phyloP scores from a whole-genome alignment of 2,888 invertebrate genomes.

The Cinara cedri region DNA sequence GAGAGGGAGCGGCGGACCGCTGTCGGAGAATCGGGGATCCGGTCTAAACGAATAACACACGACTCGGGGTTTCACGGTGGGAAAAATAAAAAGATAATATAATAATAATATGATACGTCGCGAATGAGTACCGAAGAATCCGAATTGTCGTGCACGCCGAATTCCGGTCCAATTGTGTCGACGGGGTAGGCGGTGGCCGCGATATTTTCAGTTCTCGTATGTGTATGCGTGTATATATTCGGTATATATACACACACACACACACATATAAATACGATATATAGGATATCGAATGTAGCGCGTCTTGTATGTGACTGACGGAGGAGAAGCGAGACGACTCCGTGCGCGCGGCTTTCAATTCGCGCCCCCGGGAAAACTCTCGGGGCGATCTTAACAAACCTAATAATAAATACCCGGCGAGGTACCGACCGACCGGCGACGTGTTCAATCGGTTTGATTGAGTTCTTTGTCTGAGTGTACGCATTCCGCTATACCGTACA shows the following conservation, averaged over 20 bases:
- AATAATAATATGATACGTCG: not conserved
- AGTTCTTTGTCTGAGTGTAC: conserved; percentile 32
- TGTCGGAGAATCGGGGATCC: too few species aligned
- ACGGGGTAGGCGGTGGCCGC: not conserved
- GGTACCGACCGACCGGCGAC: not conserved
- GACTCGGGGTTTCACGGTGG: too few species aligned
- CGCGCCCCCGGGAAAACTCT: conserved; percentile 1
- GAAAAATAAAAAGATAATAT: not conserved
- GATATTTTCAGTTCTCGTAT: too few species aligned
- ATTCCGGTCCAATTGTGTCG: conserved; percentile 31
- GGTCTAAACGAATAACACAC: too few species aligned
- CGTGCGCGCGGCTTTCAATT: not conserved
- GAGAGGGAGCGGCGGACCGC: too few species aligned
- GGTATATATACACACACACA: too few species aligned
- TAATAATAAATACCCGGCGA: conserved; percentile 35
- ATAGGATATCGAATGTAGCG: too few species aligned
- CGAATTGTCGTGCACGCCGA: not conserved
- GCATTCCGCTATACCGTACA: not conserved
- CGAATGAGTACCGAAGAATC: not conserved
- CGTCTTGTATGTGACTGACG: too few species aligned
- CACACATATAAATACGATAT: too few species aligned
- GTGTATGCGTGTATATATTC: too few species aligned
- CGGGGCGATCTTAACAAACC: conserved; percentile 23
- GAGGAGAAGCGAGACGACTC: not conserved
- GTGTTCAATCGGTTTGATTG: conserved; percentile 41